Base-by-base conservation (phyloP, 2,888 invertebrate genomes). In the Anodontia alba region DNA sequence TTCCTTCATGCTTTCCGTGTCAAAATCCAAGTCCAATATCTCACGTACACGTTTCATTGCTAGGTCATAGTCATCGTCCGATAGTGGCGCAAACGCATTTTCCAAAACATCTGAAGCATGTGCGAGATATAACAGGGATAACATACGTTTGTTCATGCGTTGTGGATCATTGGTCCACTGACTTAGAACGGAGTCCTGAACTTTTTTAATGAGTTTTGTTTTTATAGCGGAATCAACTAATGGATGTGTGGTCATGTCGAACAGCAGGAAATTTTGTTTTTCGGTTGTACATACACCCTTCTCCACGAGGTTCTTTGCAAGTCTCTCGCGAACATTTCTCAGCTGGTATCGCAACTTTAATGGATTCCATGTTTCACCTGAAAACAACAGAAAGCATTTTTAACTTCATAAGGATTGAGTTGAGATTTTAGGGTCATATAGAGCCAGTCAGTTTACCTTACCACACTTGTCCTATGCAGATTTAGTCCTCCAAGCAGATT, bases 191-290 rank as follows among this genome's bases (percentile, higher is more conserved):
- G 99, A 97, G 95, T 99, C 99, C 95, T 99, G 99, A 76, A 99
- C 98, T 79, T 90, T 93, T 96, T 99, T 99, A 82, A 99, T 98
- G 93, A 99, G 96, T 92, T 98, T 97, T 93, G 97, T 97, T 96
- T 99, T 99, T 75, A 98, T 97, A 89, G 97, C 96, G 95, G 98
- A 98, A 95, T 99, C 99, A 87, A 98, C 98, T 84, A 99, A 96
- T 54, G 99, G 99, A 96, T 99, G 99, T 91, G 99, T 99, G 75
- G 99, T 99, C 99, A 99, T 99, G 95, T 99, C 99, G 95, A 99
- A 99, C 78, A 99, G 96, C 91, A 99, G 96, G 95, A 99, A 99
- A 95, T 99, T 99, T 95, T 99, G 99, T 95, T 99, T 99, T 95
- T 99, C 99, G 80, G 99, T 99, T 83, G 99, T 99, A 89, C 99